These are phyloP conservation scores for Drosophila tani DNA, from an alignment of 1,140 invertebrate species.

Conservation along the genomic window DNA sequence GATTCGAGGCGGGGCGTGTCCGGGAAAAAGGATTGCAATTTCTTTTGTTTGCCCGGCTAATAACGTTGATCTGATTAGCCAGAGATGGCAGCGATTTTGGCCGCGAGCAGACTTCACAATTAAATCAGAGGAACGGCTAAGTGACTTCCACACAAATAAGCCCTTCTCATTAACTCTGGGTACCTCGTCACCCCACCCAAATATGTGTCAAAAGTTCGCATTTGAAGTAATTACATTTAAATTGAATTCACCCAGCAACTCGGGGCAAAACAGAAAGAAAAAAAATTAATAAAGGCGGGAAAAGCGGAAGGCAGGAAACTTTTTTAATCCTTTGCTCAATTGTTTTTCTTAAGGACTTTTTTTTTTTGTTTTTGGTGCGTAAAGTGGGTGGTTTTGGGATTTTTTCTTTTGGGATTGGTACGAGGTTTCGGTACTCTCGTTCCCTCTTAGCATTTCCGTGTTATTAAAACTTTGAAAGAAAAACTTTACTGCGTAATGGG, in stretches of 20 bases:
- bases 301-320: slow-evolving; percentile 51
- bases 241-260: slow-evolving; percentile 57
- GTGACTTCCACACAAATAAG: slow-evolving; percentile 41
- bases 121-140: slow-evolving; percentile 48
- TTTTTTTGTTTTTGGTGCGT: slow-evolving; percentile 19
- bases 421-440: background rate
- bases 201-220: slow-evolving; percentile 70
- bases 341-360: slow-evolving; percentile 42
- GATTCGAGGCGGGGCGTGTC: background rate
- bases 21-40: slow-evolving; percentile 46
- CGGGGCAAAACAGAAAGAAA: background rate
- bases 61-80: slow-evolving; percentile 65
- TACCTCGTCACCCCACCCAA: background rate
- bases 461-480: slow-evolving; percentile 70
- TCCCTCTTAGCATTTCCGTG: slow-evolving; percentile 21
- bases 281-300: slow-evolving; percentile 11
- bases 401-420: background rate
- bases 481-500: slow-evolving; percentile 55
- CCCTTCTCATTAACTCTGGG: slow-evolving; percentile 29
- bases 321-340: slow-evolving; percentile 72
- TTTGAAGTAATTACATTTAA: slow-evolving; percentile 75
- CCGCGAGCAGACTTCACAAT: slow-evolving; percentile 44
- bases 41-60: slow-evolving; percentile 40
- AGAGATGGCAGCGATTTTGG: slow-evolving; percentile 21
- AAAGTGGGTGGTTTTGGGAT: slow-evolving; percentile 20